Evolutionary conservation across 2,888 invertebrate species (phyloP).

Genomic region (Rotaria sp.): DNA sequence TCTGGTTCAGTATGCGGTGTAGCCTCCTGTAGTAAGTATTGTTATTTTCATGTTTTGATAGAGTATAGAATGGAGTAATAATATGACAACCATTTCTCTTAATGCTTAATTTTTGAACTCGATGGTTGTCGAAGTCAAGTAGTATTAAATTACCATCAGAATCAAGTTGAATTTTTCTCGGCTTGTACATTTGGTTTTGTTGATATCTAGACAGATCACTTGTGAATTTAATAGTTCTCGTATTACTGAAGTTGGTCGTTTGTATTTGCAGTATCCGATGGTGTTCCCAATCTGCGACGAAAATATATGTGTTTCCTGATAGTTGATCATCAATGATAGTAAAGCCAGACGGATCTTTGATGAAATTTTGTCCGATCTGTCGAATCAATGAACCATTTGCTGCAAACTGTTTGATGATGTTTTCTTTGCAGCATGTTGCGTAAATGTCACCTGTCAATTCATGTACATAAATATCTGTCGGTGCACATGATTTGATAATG

Average conservation of each 20-base stretch:
- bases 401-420: neutral
- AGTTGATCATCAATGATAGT: neutral
- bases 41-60: no score
- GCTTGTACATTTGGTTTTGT: neutral
- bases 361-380: neutral
- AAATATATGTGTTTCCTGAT: neutral
- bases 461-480: neutral
- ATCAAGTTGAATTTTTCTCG: neutral
- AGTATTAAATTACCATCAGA: neutral
- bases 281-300: neutral
- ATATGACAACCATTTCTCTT: no score
- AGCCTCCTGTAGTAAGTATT: no score
- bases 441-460: neutral
- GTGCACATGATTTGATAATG: neutral
- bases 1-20: no score
- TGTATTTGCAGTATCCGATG: neutral
- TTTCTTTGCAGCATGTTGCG: neutral
- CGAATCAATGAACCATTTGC: neutral
- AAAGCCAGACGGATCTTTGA: neutral
- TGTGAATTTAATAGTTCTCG: neutral
- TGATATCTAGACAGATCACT: neutral
- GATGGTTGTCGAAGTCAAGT: neutral
- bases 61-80: no score
- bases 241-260: rapidly evolving
- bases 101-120: neutral